Conservation (phyloP, 1,140 invertebrate genomes). For the Alviniconcha marisindica region DNA sequence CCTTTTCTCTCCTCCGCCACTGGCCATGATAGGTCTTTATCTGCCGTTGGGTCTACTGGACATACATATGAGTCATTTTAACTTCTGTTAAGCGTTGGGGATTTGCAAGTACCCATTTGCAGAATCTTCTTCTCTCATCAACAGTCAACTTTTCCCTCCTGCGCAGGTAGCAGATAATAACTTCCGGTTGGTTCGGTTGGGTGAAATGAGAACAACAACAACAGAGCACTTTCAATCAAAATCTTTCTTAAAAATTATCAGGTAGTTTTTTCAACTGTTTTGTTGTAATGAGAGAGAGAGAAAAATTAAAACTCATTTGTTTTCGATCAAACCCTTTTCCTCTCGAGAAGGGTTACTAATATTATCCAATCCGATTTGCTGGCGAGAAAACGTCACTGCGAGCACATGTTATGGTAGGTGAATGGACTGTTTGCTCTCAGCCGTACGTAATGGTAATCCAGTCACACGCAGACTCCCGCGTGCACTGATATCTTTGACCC, state of each 20-base stretch:
- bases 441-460: conserved; percentile 2
- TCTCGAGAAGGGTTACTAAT: too few species aligned
- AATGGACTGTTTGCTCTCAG: conserved; percentile 1
- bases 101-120: not conserved
- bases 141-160: conserved; percentile 41
- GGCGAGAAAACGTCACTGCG: not conserved
- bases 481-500: not conserved
- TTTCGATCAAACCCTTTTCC: too few species aligned
- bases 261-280: not conserved
- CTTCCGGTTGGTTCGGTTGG: conserved; percentile 22
- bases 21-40: not conserved
- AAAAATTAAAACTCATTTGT: not conserved
- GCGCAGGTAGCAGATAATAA: conserved; percentile 9
- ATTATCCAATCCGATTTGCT: conserved; percentile 1
- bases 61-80: not conserved
- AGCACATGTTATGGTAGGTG: conserved; percentile 19
- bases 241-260: not conserved
- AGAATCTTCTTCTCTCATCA: not conserved
- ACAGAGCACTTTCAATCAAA: not conserved
- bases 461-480: not conserved
- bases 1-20: conserved; percentile 38
- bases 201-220: not conserved
- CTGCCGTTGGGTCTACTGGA: not conserved
- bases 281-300: not conserved
- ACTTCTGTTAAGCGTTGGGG: not conserved